These are phyloP conservation scores for Onchidella celtica DNA, from an alignment of 2,888 invertebrate genomes.

Conservation along the genomic window DNA sequence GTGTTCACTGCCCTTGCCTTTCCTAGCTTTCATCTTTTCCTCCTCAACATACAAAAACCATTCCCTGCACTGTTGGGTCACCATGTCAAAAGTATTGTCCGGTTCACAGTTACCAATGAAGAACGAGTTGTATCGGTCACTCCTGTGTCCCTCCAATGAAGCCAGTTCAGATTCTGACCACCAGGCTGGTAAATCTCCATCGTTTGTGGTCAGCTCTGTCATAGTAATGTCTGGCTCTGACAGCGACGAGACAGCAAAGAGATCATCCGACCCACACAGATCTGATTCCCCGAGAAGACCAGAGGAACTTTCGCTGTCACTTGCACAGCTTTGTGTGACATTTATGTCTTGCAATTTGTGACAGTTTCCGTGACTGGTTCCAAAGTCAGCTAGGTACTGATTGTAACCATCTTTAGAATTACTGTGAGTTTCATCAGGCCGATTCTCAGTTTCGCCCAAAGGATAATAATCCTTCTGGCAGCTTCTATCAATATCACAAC, in stretches of 20 bases:
- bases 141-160: too few species aligned
- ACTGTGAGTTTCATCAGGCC: too few species aligned
- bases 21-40: neutral
- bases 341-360: too few species aligned
- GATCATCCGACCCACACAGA: conserved; percentile 31
- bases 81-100: neutral
- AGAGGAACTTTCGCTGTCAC: conserved; percentile 23
- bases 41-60: neutral
- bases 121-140: conserved; percentile 32
- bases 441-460: too few species aligned
- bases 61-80: conserved; percentile 19
- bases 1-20: neutral
- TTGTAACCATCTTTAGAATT: too few species aligned
- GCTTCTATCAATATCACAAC: too few species aligned
- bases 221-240: conserved; percentile 9
- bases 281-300: conserved; percentile 42
- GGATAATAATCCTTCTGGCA: too few species aligned
- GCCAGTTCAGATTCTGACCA: neutral
- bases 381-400: too few species aligned
- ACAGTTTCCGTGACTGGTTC: too few species aligned
- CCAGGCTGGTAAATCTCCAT: too few species aligned
- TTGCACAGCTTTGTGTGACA: too few species aligned
- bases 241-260: conserved; percentile 38
- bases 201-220: neutral
- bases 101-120: conserved; percentile 39